phyloP scores from a whole-genome alignment of 2,888 invertebrate species.

The Cheilosia grossa region DNA sequence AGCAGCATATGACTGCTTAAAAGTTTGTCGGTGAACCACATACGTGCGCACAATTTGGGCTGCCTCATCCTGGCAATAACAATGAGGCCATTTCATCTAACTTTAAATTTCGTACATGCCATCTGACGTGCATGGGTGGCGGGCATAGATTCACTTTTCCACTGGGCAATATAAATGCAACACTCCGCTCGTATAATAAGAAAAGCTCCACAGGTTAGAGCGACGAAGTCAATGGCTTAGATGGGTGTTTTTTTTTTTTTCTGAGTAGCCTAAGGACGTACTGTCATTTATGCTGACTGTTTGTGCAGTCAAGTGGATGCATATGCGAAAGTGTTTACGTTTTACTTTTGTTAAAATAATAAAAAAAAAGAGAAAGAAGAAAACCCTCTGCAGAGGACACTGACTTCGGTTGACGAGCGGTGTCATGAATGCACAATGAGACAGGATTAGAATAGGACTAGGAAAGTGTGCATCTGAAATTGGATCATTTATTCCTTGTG shows the following conservation, averaged over 20 bases:
- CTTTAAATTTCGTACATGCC: slow-evolving; percentile 22
- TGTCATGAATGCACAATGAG: slow-evolving; percentile 41
- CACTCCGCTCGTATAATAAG: slow-evolving; percentile 22
- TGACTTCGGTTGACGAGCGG: slow-evolving; percentile 48
- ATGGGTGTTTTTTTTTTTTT: neutral
- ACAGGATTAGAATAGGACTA: slow-evolving; percentile 44
- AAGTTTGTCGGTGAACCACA: slow-evolving; percentile 41
- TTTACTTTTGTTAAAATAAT: slow-evolving; percentile 24
- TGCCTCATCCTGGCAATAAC: neutral
- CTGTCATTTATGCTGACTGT: slow-evolving; percentile 60
- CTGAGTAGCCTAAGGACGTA: slow-evolving; percentile 36
- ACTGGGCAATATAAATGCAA: neutral
- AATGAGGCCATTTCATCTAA: slow-evolving; percentile 27
- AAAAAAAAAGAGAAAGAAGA: too few species aligned
- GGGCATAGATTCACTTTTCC: slow-evolving; percentile 1
- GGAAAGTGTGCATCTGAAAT: slow-evolving; percentile 54
- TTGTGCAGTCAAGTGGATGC: slow-evolving; percentile 65
- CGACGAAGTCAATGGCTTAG: slow-evolving; percentile 66
- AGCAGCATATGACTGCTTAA: slow-evolving; percentile 23
- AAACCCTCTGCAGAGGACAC: slow-evolving; percentile 56
- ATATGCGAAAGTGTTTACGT: slow-evolving; percentile 51
- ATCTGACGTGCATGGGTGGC: neutral
- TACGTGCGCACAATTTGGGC: slow-evolving; percentile 33
- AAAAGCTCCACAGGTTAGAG: slow-evolving; percentile 60
- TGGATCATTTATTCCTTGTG: slow-evolving; percentile 51